Conservation (phyloP, 2,888 invertebrate genomes). For the Agonopterix alstromeriana region DNA sequence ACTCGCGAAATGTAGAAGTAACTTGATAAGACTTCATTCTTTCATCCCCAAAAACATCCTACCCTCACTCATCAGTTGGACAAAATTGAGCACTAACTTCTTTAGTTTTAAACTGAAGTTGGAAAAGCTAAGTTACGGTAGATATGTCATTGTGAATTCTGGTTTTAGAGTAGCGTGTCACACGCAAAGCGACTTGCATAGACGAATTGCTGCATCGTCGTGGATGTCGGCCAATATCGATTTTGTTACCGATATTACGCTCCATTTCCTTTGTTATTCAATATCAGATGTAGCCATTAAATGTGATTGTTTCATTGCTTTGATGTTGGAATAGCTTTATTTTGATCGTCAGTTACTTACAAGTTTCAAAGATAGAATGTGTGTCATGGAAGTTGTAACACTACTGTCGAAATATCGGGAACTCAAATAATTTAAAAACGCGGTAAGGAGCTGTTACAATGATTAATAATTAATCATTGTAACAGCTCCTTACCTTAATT, state of each 20-base stretch:
- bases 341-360: not conserved
- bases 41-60: constrained; percentile 10
- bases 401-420: too few relatives aligned
- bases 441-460: too few relatives aligned
- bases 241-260: constrained; percentile 42
- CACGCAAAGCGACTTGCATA: constrained; percentile 60
- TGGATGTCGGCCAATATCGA: constrained; percentile 52
- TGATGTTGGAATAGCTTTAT: not conserved
- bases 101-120: too few relatives aligned
- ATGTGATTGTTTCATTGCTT: not conserved
- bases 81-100: constrained; percentile 8
- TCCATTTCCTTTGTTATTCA: constrained; percentile 35
- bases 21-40: constrained; percentile 46
- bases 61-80: not conserved
- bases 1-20: constrained; percentile 53
- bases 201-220: constrained; percentile 51
- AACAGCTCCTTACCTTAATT: too few relatives aligned
- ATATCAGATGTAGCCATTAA: constrained; percentile 8
- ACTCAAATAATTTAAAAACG: too few relatives aligned
- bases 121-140: constrained; percentile 1
- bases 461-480: too few relatives aligned
- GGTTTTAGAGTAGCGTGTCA: constrained; percentile 43
- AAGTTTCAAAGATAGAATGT: too few relatives aligned
- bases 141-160: constrained; percentile 14
- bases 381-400: too few relatives aligned